Conservation (phyloP, 2,888 invertebrate species). For the Drosophila recens region DNA sequence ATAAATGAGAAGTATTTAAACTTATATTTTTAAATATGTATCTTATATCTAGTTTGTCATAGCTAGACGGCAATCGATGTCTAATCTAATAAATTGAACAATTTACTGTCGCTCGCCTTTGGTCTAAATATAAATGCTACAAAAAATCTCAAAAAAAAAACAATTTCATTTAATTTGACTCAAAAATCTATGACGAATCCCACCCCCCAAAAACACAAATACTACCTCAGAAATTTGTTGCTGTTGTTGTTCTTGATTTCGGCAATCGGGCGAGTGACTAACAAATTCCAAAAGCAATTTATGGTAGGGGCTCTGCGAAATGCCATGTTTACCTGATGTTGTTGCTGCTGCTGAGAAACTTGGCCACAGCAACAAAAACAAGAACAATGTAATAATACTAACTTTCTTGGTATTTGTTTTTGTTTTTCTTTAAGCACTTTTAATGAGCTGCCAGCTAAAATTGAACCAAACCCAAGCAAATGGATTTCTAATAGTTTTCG, state of each 20-base stretch:
- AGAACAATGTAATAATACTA: conserved; percentile 2
- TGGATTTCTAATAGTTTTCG: conserved; percentile 49
- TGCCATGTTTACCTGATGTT: conserved; percentile 25
- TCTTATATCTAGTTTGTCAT: conserved; percentile 19
- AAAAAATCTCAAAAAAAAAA: conserved; percentile 42
- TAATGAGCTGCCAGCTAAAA: conserved; percentile 55
- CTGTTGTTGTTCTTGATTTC: conserved; percentile 28
- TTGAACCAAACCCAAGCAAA: conserved; percentile 40
- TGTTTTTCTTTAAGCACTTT: conserved; percentile 28
- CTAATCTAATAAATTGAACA: conserved; percentile 57
- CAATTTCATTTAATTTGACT: conserved; percentile 15
- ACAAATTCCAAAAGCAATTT: conserved; percentile 43
- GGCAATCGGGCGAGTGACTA: conserved; percentile 45
- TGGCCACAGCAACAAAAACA: conserved; percentile 16
- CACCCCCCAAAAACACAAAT: conserved; percentile 13
- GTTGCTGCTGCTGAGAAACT: conserved; percentile 10
- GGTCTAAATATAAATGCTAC: conserved; percentile 45
- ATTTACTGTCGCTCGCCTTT: conserved; percentile 49
- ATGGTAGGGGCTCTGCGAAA: conserved; percentile 15
- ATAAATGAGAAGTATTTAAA: neutral
- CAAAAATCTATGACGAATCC: conserved; percentile 36
- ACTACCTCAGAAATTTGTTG: conserved; percentile 3
- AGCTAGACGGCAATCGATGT: conserved; percentile 21
- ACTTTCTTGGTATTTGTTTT: conserved; percentile 1
- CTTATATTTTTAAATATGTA: conserved; percentile 2